Base-by-base conservation (phyloP, 2,113 vertebrate species). In the Mesembrinibis cayennensis region DNA sequence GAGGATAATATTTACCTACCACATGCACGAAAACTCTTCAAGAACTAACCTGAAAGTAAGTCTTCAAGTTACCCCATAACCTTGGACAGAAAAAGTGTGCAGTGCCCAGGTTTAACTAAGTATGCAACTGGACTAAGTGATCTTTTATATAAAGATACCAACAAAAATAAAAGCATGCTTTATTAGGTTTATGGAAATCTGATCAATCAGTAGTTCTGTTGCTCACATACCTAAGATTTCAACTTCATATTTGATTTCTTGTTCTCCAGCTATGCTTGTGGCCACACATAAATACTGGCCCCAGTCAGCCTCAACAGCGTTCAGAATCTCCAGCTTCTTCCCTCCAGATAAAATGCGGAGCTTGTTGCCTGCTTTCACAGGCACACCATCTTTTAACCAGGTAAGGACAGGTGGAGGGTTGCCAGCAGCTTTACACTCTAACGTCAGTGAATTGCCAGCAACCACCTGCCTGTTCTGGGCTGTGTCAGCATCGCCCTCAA, bases 201-300 rank as follows among this genome's bases (percentile, higher is more conserved):
- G 61, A 67, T 13, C 53, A 53, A 82, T 42, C 16, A 49, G 23
- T 40, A 74, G 52, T 32, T 87, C 29, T 77, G 42, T 49, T 92
- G 85, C 25, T 97, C 91, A 96, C 97, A n/a, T 59, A 99, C 99
- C 99, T 98, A 99, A 98, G 92, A 99, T 98, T 81, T 97, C 98
- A 90, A 99, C 98, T 49, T 99, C 98, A 5, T 99, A 99, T 94
- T 98, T 99, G 95, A 99, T 98, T 91, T 99, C 98, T 79, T 98
- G 98, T 93, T 99, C 99, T 93, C 99, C 99, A 38, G 99, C 99
- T 69, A 99, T 50, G 95, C 99, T 99, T 34, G 98, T 99, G 20
- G 99, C 99, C 96, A 99, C 98, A 58, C 99, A 99, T 53, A 98
- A 50, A 53, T 99, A 99, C 42, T 97, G 98, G 53, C 99, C 99